These are phyloP conservation scores for Stegodyphus mimosarum DNA, from an alignment of 1,140 invertebrate genomes.

Conservation along the genomic window DNA sequence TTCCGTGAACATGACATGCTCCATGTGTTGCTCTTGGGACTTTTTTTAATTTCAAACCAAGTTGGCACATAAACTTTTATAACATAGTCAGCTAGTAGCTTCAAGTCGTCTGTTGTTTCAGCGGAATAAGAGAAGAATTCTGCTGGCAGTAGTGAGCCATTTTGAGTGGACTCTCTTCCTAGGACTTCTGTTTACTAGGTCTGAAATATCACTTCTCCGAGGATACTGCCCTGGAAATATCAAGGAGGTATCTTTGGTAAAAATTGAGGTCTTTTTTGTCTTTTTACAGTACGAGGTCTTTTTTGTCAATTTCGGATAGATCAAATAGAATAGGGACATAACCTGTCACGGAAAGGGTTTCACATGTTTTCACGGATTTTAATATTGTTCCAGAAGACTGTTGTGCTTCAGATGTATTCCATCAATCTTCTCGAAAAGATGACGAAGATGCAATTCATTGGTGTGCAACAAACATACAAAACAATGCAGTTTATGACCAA, in stretches of 20 bases:
- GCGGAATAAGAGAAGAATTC: background rate
- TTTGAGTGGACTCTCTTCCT: background rate
- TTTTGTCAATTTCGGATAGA: background rate
- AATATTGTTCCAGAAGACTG: background rate
- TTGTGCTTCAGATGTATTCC: background rate
- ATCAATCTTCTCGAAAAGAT: background rate
- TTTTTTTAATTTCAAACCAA: background rate
- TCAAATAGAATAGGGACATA: background rate
- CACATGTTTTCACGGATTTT: background rate
- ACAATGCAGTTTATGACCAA: constrained; percentile 1
- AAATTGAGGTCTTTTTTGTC: background rate
- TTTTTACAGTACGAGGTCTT: no score
- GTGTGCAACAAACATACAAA: constrained; percentile 9
- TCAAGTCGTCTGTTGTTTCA: background rate
- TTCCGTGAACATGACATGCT: background rate
- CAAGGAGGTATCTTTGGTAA: background rate
- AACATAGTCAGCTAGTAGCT: background rate
- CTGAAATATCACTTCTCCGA: background rate
- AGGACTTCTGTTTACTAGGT: constrained; percentile 1
- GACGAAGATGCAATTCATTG: constrained; percentile 1
- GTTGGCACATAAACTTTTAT: constrained; percentile 7
- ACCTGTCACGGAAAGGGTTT: background rate
- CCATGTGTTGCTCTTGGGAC: background rate
- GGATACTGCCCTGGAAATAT: background rate
- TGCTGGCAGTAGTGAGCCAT: constrained; percentile 7